Percentiles rank a stretch among this genome's conserved stretches.
phyloP scores from a whole-genome alignment of 2,888 invertebrate genomes.

The Ypsolopha sequella region DNA sequence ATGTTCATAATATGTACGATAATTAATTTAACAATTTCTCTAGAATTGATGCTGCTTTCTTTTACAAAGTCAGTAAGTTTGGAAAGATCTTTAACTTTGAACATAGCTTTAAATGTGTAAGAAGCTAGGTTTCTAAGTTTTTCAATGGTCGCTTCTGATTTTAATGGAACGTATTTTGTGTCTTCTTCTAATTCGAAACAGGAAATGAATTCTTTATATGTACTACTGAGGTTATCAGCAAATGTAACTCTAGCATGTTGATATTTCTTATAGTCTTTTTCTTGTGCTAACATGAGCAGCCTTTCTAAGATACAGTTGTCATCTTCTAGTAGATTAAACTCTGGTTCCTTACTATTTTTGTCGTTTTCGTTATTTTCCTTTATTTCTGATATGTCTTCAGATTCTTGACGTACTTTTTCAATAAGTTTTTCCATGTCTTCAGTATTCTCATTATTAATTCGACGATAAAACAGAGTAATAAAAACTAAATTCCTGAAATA shows the following conservation, averaged over 20 bases:
- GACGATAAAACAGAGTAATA: slow-evolving; percentile 42
- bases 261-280: slow-evolving; percentile 47
- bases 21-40: slow-evolving; percentile 78
- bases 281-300: slow-evolving; percentile 70
- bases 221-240: slow-evolving; percentile 54
- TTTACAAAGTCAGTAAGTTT: slow-evolving; percentile 31
- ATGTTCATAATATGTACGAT: slow-evolving; percentile 80
- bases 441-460: slow-evolving; percentile 36
- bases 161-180: slow-evolving; percentile 30
- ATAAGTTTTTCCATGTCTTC: slow-evolving; percentile 39
- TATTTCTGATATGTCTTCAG: slow-evolving; percentile 8
- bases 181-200: slow-evolving; percentile 62
- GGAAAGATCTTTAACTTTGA: slow-evolving; percentile 33
- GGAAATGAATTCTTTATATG: slow-evolving; percentile 66
- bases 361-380: slow-evolving; percentile 10
- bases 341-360: slow-evolving; percentile 12
- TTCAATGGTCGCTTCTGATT: slow-evolving; percentile 32
- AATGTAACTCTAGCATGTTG: slow-evolving; percentile 69
- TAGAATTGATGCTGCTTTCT: slow-evolving; percentile 52
- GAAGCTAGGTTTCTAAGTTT: slow-evolving; percentile 39
- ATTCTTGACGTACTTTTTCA: slow-evolving; percentile 25
- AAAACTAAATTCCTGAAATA: slow-evolving; percentile 44
- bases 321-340: slow-evolving; percentile 58
- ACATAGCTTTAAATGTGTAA: slow-evolving; percentile 59
- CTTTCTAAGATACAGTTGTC: slow-evolving; percentile 75